Percentiles rank a stretch among this genome's conserved stretches.
These are phyloP conservation scores for Leptinotarsa defecta DNA, from an alignment of 1,140 invertebrate species.

Conservation along the genomic window DNA sequence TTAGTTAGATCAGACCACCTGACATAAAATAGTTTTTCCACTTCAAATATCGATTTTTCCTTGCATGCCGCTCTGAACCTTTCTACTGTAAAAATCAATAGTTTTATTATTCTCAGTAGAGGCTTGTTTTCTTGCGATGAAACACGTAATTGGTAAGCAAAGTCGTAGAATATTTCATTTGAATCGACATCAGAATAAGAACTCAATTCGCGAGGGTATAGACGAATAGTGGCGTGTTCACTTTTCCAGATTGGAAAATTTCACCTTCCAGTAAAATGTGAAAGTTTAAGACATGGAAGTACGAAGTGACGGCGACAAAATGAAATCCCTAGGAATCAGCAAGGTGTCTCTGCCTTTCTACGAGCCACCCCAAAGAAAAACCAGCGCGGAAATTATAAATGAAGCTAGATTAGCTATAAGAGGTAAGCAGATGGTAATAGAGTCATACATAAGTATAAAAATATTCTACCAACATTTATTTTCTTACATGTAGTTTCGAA, in stretches of 20 bases:
- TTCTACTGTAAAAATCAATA: conserved; percentile 48
- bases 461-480: no score
- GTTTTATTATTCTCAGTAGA: conserved; percentile 21
- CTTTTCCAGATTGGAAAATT: conserved; percentile 8
- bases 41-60: background rate
- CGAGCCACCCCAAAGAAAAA: conserved; percentile 59
- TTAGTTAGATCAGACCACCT: background rate
- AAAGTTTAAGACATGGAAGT: conserved; percentile 34
- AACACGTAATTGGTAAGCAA: conserved; percentile 7
- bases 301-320: conserved; percentile 35
- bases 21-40: conserved; percentile 19
- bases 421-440: conserved; percentile 35
- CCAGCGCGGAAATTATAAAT: conserved; percentile 77
- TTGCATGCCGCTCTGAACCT: conserved; percentile 32
- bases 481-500: no score
- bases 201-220: background rate
- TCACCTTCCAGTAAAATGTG: conserved; percentile 8
- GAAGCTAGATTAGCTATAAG: conserved; percentile 70
- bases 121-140: conserved; percentile 15
- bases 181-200: background rate
- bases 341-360: conserved; percentile 47
- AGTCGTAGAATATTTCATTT: conserved; percentile 7
- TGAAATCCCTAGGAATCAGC: conserved; percentile 37
- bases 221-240: background rate
- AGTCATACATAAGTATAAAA: no score